Base-by-base conservation (phyloP, 2,113 vertebrate species). In the Panurus biarmicus region DNA sequence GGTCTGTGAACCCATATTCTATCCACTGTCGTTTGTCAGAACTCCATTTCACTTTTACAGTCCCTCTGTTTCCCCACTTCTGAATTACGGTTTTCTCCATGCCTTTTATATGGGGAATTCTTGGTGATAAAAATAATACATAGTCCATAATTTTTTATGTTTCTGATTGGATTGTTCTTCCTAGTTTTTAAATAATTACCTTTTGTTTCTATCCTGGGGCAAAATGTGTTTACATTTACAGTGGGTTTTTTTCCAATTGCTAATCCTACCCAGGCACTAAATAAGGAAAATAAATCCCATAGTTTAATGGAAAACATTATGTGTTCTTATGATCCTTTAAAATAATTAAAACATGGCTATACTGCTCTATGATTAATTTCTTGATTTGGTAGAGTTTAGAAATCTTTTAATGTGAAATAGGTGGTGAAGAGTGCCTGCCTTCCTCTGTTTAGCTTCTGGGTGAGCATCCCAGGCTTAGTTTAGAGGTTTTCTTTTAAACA, bases 1-100 rank as follows among this genome's bases (percentile, higher is more conserved):
- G 70, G 66, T 13, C 40, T 38, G 44, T 73, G 71, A 79, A 57
- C 47, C 83, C 22, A 4, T 42, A 29, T 38, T 36, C 73, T 60
- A 5, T n/a, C 42, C 31, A 47, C 14, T 57, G 18, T 60, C n/a
- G 35, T 91, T 92, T 91, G 19, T 91, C 83, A 91, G 56, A 94
- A 79, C 54, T 90, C 77, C 64, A 75, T 95, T 89, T 78, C 83
- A 75, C 31, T 91, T 92, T 82, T 81, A 89, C 66, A 89, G 45
- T 89, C 86, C 40, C 65, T 81, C 40, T 95, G 60, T 35, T 92
- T 80, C 81, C 56, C 40, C 22, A 16, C 11, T 44, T 44, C 58
- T 74, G 73, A 94, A 57, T 62, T 47, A 85, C 4, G 16, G 7
- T 78, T 91, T 91, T 56, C 25, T 79, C 44, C 2, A 6, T 64